Evolutionary conservation across 2,797 vertebrate genomes (phyloP).

Genomic region (Poecile montanus): DNA sequence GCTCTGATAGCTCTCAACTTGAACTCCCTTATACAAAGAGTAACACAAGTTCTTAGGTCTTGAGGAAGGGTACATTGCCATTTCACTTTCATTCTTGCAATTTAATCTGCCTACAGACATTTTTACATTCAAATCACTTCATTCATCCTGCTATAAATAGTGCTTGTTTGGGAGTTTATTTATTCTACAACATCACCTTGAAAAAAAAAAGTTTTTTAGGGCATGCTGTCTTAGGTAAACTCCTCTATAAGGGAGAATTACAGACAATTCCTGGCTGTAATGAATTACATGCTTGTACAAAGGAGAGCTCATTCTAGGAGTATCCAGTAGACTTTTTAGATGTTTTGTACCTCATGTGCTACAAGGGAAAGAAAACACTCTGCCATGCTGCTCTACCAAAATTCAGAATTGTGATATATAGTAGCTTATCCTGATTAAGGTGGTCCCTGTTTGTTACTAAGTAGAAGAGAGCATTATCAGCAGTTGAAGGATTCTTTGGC

Average conservation of each 20-base stretch:
- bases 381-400: neutral
- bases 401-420: neutral
- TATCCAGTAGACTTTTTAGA: neutral
- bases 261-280: neutral
- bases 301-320: neutral
- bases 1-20: neutral
- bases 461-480: neutral
- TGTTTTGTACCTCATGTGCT: neutral
- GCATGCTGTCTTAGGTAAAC: neutral
- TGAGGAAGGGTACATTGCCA: neutral
- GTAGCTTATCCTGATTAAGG: neutral
- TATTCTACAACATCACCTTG: neutral
- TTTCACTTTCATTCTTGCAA: neutral
- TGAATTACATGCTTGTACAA: neutral
- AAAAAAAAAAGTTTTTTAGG: neutral
- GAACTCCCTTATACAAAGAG: neutral
- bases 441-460: neutral
- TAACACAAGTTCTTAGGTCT: accelerated
- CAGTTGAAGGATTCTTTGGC: neutral
- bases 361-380: neutral
- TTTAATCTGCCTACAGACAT: neutral
- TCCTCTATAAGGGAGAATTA: neutral
- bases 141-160: neutral
- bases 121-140: neutral
- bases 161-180: neutral